These are phyloP conservation scores for Dysdera silvatica DNA, from an alignment of 1,140 invertebrate species.

Conservation along the genomic window DNA sequence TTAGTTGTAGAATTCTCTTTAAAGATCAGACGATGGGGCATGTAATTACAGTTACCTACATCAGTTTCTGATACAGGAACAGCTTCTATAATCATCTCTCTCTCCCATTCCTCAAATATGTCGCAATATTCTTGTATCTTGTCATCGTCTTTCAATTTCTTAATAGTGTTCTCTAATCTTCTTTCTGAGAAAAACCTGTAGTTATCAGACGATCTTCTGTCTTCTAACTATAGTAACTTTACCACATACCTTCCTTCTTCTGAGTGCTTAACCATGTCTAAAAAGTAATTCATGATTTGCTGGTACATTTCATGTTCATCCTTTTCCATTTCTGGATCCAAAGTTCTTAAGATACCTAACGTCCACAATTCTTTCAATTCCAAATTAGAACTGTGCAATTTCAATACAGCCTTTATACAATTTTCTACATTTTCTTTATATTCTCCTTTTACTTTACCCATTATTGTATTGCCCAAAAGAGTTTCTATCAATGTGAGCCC, in stretches of 20 bases:
- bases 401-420: background rate
- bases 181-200: background rate
- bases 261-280: background rate
- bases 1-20: slow-evolving; percentile 25
- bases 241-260: slow-evolving; percentile 3
- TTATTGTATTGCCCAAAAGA: background rate
- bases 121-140: background rate
- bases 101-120: background rate
- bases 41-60: background rate
- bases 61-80: background rate
- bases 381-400: background rate
- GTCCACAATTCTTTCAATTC: background rate
- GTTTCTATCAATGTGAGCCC: background rate
- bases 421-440: background rate
- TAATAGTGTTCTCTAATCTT: background rate
- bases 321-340: background rate
- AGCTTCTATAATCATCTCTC: slow-evolving; percentile 24
- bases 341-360: slow-evolving; percentile 2
- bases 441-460: slow-evolving; percentile 2
- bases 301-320: background rate
- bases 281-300: slow-evolving; percentile 1
- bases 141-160: background rate
- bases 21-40: slow-evolving; percentile 13
- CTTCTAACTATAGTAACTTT: background rate
- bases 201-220: background rate